Evolutionary conservation across 1,140 invertebrate species (phyloP).

Genomic region (Epicauta chinensis): DNA sequence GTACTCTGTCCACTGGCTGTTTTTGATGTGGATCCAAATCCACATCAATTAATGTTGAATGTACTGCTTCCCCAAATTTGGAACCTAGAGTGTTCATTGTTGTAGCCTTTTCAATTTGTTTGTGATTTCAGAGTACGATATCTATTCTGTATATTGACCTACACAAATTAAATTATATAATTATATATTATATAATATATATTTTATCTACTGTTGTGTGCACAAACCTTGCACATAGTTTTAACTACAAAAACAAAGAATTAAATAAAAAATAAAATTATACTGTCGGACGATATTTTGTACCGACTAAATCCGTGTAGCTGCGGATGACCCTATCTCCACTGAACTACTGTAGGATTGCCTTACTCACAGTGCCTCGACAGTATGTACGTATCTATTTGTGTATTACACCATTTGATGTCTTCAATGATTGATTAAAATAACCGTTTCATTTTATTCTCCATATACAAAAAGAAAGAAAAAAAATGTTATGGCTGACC

Average conservation of each 20-base stretch:
- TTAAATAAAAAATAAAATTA: conserved; percentile 22
- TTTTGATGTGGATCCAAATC: neutral
- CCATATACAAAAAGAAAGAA: too few relatives aligned
- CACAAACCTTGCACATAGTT: conserved; percentile 44
- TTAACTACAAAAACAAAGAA: conserved; percentile 24
- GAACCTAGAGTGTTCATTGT: conserved; percentile 43
- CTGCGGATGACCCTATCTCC: conserved; percentile 40
- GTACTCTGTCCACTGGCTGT: conserved; percentile 38
- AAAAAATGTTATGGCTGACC: too few relatives aligned
- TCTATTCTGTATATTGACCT: conserved; percentile 41
- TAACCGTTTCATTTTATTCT: neutral
- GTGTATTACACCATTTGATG: conserved; percentile 36
- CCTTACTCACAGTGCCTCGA: conserved; percentile 46
- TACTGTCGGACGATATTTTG: neutral
- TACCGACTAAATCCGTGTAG: conserved; percentile 28
- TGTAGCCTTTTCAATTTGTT: conserved; percentile 42
- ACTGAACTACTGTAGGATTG: conserved; percentile 44
- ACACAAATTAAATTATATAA: conserved; percentile 38
- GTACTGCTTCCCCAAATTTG: conserved; percentile 40
- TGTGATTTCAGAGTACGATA: conserved; percentile 39
- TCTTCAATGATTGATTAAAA: conserved; percentile 12
- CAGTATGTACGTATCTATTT: conserved; percentile 44
- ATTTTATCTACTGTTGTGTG: conserved; percentile 46
- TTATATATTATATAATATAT: conserved; percentile 39
- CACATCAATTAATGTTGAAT: conserved; percentile 33